Evolutionary conservation across 2,113 vertebrate genomes (phyloP).

Genomic region (Picathartes gymnocephalus): DNA sequence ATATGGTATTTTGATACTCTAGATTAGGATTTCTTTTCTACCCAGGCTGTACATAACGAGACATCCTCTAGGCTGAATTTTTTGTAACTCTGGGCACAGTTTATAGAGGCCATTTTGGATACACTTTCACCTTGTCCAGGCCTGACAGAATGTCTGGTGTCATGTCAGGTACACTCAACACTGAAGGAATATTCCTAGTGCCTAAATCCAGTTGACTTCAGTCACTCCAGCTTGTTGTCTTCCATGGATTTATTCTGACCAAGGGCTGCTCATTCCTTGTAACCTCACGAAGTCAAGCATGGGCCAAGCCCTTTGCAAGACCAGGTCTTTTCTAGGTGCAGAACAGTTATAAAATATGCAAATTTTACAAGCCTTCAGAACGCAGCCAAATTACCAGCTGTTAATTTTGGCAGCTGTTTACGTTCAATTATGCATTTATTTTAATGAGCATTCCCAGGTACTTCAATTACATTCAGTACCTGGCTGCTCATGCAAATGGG

Average conservation of each 20-base stretch:
- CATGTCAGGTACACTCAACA: not conserved
- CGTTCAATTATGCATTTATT: slow-evolving; percentile 33
- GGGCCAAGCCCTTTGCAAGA: not conserved
- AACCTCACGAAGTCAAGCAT: not conserved
- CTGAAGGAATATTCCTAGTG: not conserved
- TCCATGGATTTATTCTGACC: not conserved
- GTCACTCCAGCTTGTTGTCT: not conserved
- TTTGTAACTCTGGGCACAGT: not conserved
- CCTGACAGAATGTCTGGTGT: not conserved
- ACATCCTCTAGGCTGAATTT: not conserved
- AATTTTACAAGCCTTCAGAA: not conserved
- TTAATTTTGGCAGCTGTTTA: not conserved
- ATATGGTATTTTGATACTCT: slow-evolving; percentile 74
- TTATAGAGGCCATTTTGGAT: not conserved
- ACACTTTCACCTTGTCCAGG: not conserved
- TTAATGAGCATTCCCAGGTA: slow-evolving; percentile 19
- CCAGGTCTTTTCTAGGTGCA: not conserved
- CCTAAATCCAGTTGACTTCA: not conserved
- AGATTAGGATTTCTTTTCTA: slow-evolving; percentile 72
- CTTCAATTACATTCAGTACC: not conserved
- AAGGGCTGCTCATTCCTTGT: not conserved
- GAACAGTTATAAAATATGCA: slow-evolving; percentile 31
- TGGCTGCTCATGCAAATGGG: not conserved
- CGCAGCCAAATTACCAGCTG: not conserved
- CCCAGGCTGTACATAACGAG: slow-evolving; percentile 45